Base-by-base conservation (phyloP, 2,888 invertebrate genomes). In the Pheosia gnoma region DNA sequence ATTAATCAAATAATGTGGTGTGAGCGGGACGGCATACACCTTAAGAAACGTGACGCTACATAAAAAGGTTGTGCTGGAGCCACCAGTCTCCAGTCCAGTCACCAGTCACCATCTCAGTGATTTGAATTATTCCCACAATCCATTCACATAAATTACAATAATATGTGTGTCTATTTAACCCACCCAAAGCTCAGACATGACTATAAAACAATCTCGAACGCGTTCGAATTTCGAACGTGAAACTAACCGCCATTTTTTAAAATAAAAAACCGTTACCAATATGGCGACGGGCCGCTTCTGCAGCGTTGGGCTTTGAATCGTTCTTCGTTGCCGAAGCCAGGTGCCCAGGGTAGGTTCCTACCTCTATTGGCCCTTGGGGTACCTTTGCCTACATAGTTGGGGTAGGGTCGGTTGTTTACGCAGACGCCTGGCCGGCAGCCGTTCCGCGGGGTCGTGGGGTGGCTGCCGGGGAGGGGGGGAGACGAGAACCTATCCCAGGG, bases 351-450 rank as follows among this genome's bases (percentile, higher is more conserved):
- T 4, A 87, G 77, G 74, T 91, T 90, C 52, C 93, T 82, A 2
- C 89, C 90, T 53, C 93, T 78, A 49, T 78, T 81, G 0, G 86
- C 66, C 10, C 91, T 75, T 0, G 85, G 80, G 25, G 75, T 77
- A 6, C 77, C 81, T 67, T 90, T 90, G 3, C 82, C 83, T 54
- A 85, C 68, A 58, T 82, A 88, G 70, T 84, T 87, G 4, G 87
- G 84, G 75, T 85, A 87, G 0, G 72, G 74, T 4, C 78, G 69
- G 47, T 88, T 81, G 70, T 87, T 88, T 13, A 81, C 84, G 73
- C 90, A 90, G n/a, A 80, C 75, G 11, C 88, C 88, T 0, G 91
- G 88, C 51, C 90, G 80, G 71, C 88, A 91, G n/a, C 91, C 90
- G 68, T 88, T 90, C 3, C 91, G 77, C 1, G 90, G 90, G 0